phyloP scores from a whole-genome alignment of 2,113 vertebrate species.

The Callionymus lyra region DNA sequence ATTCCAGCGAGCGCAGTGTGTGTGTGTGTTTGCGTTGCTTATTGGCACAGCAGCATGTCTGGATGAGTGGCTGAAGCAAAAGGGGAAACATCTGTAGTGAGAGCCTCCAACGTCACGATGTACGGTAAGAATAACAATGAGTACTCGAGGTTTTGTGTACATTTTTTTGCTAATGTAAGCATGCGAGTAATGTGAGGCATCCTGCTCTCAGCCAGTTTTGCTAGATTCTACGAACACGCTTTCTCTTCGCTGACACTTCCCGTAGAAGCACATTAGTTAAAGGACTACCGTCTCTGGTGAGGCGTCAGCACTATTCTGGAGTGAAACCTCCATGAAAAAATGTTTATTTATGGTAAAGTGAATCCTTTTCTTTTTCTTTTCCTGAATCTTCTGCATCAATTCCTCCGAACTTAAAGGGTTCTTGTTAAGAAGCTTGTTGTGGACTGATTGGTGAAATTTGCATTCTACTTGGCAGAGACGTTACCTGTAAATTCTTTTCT shows the following conservation, averaged over 20 bases:
- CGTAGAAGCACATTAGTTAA: background rate
- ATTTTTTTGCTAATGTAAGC: slow-evolving; percentile 4
- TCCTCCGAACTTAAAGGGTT: slow-evolving; percentile 3
- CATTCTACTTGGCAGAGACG: no score
- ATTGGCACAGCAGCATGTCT: slow-evolving; percentile 34
- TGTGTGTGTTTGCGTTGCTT: slow-evolving; percentile 19
- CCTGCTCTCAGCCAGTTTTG: slow-evolving; percentile 34
- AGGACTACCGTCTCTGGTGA: slow-evolving; percentile 12
- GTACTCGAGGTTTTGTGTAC: slow-evolving; percentile 10
- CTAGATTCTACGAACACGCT: slow-evolving; percentile 38
- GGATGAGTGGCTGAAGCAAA: slow-evolving; percentile 31
- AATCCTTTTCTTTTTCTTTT: background rate
- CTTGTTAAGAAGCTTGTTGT: no score
- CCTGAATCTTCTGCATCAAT: background rate
- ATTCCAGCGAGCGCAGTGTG: slow-evolving; percentile 25
- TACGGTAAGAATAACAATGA: slow-evolving; percentile 51
- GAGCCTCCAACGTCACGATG: slow-evolving; percentile 45
- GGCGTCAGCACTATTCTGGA: slow-evolving; percentile 8
- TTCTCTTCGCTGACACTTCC: slow-evolving; percentile 12
- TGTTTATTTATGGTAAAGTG: slow-evolving; percentile 49
- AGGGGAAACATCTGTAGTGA: slow-evolving; percentile 27
- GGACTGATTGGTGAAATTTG: no score
- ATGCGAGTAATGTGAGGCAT: slow-evolving; percentile 24
- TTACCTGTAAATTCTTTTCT: background rate
- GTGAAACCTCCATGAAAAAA: slow-evolving; percentile 17